Evolutionary conservation across 1,140 invertebrate species (phyloP).

Genomic region (Drosophila quadrilineata): DNA sequence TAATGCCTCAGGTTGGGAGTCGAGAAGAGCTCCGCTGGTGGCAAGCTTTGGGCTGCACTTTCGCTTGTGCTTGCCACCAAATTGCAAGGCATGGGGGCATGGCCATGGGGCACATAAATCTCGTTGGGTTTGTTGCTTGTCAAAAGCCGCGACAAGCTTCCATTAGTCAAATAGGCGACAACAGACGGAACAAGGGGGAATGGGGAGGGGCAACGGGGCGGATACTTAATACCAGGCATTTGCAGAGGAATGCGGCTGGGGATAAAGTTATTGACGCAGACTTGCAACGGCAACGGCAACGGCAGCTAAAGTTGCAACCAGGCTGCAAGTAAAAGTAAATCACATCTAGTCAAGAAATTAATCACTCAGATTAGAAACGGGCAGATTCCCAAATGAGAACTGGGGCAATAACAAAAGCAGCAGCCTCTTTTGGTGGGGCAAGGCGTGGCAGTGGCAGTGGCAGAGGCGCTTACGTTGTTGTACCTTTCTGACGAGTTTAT

Average conservation of each 20-base stretch:
- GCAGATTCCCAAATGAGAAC: slow-evolving; percentile 64
- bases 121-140: slow-evolving; percentile 14
- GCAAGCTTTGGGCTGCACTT: no score
- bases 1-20: no score
- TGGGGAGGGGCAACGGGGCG: no score
- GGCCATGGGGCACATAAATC: slow-evolving; percentile 31
- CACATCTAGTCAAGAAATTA: slow-evolving; percentile 72
- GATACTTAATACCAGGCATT: slow-evolving; percentile 52
- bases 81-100: no score
- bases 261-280: no score
- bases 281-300: not conserved
- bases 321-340: slow-evolving; percentile 52
- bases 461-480: slow-evolving; percentile 56
- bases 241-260: slow-evolving; percentile 21
- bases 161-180: slow-evolving; percentile 64
- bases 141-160: slow-evolving; percentile 50
- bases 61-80: no score
- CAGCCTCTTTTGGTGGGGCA: no score
- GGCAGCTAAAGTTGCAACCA: slow-evolving; percentile 4
- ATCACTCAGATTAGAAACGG: slow-evolving; percentile 58
- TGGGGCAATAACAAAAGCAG: slow-evolving; percentile 62
- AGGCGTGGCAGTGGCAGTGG: slow-evolving; percentile 40
- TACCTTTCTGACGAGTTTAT: slow-evolving; percentile 76
- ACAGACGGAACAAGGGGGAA: slow-evolving; percentile 35
- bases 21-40: no score